Conservation (phyloP, 2,797 vertebrate species). For the Poeciliopsis gracilis region DNA sequence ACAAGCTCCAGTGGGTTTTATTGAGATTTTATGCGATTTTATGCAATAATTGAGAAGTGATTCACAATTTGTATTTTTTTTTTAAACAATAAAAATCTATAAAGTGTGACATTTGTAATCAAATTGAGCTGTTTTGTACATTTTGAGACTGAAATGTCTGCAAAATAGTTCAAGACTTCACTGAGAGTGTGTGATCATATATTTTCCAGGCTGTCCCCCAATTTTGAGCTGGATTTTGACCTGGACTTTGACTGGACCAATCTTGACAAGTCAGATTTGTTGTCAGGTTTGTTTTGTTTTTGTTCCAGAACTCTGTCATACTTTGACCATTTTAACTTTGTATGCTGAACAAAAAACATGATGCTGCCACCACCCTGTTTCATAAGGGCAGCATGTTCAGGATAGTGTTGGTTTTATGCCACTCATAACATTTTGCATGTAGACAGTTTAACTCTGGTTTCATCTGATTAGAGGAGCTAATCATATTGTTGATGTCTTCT, state of each 20-base stretch:
- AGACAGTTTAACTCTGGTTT: background rate
- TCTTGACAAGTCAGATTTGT: background rate
- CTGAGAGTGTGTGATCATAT: background rate
- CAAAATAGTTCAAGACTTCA: background rate
- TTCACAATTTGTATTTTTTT: background rate
- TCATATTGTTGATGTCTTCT: background rate
- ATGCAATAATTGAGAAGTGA: background rate
- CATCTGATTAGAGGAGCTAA: background rate
- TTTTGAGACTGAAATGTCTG: background rate
- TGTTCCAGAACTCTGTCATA: background rate
- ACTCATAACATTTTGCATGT: background rate
- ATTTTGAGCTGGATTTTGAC: background rate
- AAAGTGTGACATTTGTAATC: background rate
- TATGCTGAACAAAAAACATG: background rate
- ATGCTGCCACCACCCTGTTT: background rate
- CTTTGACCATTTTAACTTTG: background rate
- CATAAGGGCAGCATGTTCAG: background rate
- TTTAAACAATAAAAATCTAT: background rate
- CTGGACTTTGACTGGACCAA: background rate
- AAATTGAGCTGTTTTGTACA: background rate
- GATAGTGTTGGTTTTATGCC: background rate
- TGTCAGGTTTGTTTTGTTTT: background rate
- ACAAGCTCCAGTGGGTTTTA: background rate
- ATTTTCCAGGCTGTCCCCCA: background rate
- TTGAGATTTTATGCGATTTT: background rate